Conservation (phyloP, 2,797 vertebrate species). For the Cynodonichthys magdalenae region DNA sequence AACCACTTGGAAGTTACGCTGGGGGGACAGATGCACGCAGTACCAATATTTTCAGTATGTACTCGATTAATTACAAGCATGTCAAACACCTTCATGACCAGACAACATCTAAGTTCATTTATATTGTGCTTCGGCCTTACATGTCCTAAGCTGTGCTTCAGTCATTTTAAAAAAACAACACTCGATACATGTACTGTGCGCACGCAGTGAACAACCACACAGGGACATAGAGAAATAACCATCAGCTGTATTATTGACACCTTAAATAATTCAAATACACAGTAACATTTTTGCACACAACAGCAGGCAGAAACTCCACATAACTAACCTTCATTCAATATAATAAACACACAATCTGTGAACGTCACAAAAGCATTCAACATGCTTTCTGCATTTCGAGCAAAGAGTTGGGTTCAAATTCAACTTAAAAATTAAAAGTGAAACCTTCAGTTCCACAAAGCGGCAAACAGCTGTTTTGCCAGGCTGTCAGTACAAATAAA, state of each 20-base stretch:
- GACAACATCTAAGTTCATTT: constrained; percentile 52
- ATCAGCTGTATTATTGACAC: constrained; percentile 8
- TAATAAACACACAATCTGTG: constrained; percentile 29
- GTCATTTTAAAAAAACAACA: constrained; percentile 16
- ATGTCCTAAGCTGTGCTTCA: constrained; percentile 43
- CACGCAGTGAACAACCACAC: constrained; percentile 44
- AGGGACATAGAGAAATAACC: constrained; percentile 31
- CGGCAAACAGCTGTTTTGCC: not conserved
- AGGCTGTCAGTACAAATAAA: no score
- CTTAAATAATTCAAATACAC: constrained; percentile 38
- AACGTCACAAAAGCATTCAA: constrained; percentile 4
- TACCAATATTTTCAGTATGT: constrained; percentile 31
- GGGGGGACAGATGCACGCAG: constrained; percentile 35
- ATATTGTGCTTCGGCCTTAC: constrained; percentile 64
- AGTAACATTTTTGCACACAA: constrained; percentile 37
- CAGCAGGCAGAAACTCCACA: constrained; percentile 26
- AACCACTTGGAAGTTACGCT: constrained; percentile 45
- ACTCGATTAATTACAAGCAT: constrained; percentile 43
- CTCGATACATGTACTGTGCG: constrained; percentile 28
- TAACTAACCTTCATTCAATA: constrained; percentile 36
- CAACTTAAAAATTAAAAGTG: not conserved
- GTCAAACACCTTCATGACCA: constrained; percentile 46
- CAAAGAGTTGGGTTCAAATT: not conserved
- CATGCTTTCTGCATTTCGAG: constrained; percentile 15
- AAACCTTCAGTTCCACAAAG: not conserved